Base-by-base conservation (phyloP, 2,888 invertebrate species). In the Stomorhina lunata region DNA sequence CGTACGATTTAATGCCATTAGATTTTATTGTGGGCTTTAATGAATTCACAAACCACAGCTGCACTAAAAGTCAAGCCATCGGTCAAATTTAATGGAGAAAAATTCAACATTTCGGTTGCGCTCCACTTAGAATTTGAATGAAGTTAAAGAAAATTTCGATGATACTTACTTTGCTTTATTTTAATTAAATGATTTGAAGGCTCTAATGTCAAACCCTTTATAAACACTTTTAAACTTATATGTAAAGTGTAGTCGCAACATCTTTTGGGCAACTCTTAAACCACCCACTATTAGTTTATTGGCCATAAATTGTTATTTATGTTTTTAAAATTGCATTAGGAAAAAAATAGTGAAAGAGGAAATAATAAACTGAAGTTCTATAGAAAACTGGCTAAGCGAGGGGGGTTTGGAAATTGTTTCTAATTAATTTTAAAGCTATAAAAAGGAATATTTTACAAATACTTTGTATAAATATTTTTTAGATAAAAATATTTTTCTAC, bases 231-330 rank as follows among this genome's bases (percentile, higher is more conserved):
- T 5, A 27, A 1, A 29, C 63, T 34, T 12, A 22, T 29, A 53
- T 20, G 20, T n/a, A 32, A 57, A 29, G 17, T 4, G 34, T 34
- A 40, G 4, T 17, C n/a, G 22, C 32, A 50, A 55, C 34, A 43
- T 34, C 37, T 68, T 59, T 40, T 68, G 48, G 48, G 9, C 34
- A 48, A 29, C 40, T 55, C 17, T 32, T 4, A n/a, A n/a, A n/a
- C 45, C 77, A 48, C 48, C 78, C 63, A 29, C 65, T 45, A 57
- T 72, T 79, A 72, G 65, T 72, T 72, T 79, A 72, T 79, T 79
- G 71, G 65, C 57, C 55, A 72, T 79, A 79, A 72, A 79, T 72
- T 79, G 71, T 57, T 79, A 79, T 79, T 79, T 66, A 79, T 66
- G 72, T 22, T 55, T 79, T 72, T 65, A 29, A 72, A 79, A 65